A percentile compares a stretch with the other conserved stretches of the same genome.
Evolutionary conservation across 2,113 vertebrate species (phyloP).

Genomic region (Pogona vitticeps): DNA sequence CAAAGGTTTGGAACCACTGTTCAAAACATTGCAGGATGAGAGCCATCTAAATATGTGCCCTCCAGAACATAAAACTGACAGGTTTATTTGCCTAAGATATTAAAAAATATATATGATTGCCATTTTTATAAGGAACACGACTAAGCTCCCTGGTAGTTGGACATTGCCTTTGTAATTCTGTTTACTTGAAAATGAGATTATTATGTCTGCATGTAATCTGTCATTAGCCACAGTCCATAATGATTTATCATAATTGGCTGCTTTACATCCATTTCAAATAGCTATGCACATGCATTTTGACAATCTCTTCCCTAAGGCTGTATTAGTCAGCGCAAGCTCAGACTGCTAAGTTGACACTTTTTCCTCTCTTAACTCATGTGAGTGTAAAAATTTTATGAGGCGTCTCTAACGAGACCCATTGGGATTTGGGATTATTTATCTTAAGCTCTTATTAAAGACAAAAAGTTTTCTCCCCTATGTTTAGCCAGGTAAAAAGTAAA

Average conservation of each 20-base stretch:
- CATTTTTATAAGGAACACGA: not conserved
- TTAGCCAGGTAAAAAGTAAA: constrained; percentile 18
- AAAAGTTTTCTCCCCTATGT: not conserved
- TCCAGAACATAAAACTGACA: not conserved
- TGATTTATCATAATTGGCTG: constrained; percentile 36
- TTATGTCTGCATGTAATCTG: constrained; percentile 21
- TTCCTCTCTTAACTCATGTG: constrained; percentile 6
- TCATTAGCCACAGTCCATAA: constrained; percentile 5
- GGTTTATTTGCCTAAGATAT: not conserved
- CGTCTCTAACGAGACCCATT: constrained; percentile 24
- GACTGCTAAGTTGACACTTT: constrained; percentile 26
- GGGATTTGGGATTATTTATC: constrained; percentile 40
- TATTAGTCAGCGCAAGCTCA: constrained; percentile 32
- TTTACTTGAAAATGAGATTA: constrained; percentile 31
- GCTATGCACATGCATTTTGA: constrained; percentile 20
- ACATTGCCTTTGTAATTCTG: constrained; percentile 18
- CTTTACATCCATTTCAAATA: constrained; percentile 34
- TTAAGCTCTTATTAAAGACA: constrained; percentile 40
- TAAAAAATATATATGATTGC: not conserved
- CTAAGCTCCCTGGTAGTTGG: not conserved
- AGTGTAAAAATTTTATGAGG: constrained; percentile 40
- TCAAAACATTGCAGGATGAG: not conserved
- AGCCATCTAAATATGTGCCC: not conserved
- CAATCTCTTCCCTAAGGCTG: constrained; percentile 28
- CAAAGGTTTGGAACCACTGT: not conserved